phyloP scores from a whole-genome alignment of 1,140 invertebrate species.

The Acromyrmex charruanus region DNA sequence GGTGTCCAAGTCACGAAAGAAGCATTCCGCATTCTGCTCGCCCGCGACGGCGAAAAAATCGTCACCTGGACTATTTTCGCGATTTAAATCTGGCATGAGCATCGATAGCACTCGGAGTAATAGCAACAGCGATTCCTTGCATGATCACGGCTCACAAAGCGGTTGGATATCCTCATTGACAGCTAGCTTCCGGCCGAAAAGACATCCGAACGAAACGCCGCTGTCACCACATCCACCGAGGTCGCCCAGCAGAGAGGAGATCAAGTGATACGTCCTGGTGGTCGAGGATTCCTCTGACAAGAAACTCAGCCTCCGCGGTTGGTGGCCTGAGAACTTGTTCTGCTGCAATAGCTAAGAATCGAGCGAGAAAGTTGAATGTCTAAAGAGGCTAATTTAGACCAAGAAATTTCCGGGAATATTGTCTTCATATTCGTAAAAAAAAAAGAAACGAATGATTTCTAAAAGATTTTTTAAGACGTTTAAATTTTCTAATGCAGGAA shows the following conservation, averaged over 20 bases:
- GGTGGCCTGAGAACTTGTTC: constrained; percentile 82
- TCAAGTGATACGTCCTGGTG: constrained; percentile 83
- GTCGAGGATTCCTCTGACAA: constrained; percentile 74
- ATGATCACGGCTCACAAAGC: constrained; percentile 79
- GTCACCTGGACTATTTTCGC: constrained; percentile 80
- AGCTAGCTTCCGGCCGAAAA: constrained; percentile 83
- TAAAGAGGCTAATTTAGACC: constrained; percentile 46
- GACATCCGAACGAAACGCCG: constrained; percentile 75
- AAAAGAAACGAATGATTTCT: neutral
- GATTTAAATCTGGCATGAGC: constrained; percentile 85
- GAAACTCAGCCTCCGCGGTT: constrained; percentile 74
- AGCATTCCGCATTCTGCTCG: constrained; percentile 76
- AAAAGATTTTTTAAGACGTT: neutral
- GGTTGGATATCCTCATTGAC: constrained; percentile 85
- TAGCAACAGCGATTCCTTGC: constrained; percentile 83
- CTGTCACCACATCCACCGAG: constrained; percentile 71
- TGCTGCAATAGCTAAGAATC: constrained; percentile 79
- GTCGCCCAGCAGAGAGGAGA: constrained; percentile 78
- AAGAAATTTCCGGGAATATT: neutral
- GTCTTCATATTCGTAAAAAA: neutral
- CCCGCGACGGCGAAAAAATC: constrained; percentile 81
- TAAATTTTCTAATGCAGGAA: constrained; percentile 18
- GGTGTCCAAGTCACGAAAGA: constrained; percentile 75
- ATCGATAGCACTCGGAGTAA: constrained; percentile 83
- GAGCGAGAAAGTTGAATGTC: constrained; percentile 23